Evolutionary conservation across 2,113 vertebrate genomes (phyloP).

Genomic region (Larimichthys crocea): DNA sequence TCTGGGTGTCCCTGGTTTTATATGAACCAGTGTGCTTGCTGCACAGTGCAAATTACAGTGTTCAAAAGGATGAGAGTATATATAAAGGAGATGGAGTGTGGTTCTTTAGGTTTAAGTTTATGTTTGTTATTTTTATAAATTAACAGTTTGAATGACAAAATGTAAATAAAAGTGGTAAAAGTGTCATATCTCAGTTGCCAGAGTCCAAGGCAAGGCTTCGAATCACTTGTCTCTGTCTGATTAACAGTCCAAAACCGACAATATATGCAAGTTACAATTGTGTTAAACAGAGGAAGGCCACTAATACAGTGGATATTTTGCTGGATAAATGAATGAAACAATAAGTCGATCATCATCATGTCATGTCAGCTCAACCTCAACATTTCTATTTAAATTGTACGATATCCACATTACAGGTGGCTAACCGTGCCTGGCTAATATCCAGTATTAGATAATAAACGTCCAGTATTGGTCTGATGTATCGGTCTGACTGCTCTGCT

Average conservation of each 20-base stretch:
- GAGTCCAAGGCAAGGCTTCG: neutral
- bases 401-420: slow-evolving; percentile 27
- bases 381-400: neutral
- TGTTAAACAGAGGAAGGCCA: neutral
- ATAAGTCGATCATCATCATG: neutral
- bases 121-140: neutral
- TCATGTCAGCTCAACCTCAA: neutral
- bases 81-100: neutral
- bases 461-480: slow-evolving; percentile 16
- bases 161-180: neutral
- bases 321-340: neutral
- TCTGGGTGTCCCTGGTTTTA: neutral
- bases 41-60: neutral
- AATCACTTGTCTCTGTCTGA: neutral
- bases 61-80: neutral
- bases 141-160: neutral
- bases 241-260: neutral
- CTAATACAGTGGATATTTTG: neutral
- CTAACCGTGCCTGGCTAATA: neutral
- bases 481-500: slow-evolving; percentile 34
- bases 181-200: neutral
- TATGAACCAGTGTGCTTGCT: neutral
- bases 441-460: slow-evolving; percentile 28
- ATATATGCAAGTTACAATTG: neutral
- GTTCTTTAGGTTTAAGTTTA: neutral